Evolutionary conservation across 2,113 vertebrate genomes (phyloP).

Genomic region (Pelecanoides urinatrix): DNA sequence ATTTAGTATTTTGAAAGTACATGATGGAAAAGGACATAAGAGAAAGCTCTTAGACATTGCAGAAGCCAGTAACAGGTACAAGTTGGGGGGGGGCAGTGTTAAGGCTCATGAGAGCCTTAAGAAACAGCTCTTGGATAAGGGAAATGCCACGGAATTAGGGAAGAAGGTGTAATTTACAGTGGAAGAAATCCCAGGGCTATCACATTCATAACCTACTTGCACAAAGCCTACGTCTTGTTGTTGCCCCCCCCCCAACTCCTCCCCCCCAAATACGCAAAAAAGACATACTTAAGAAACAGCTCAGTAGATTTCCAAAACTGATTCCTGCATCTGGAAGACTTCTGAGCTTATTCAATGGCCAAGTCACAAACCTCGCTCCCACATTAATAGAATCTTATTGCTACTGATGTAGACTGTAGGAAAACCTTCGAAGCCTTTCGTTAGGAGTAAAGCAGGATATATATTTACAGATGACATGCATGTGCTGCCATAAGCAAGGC

Average conservation of each 20-base stretch:
- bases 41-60: not conserved
- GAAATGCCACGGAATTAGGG: conserved; percentile 14
- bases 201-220: not conserved
- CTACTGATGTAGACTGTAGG: conserved; percentile 30
- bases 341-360: conserved; percentile 14
- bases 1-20: conserved; percentile 5
- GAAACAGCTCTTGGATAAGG: not conserved
- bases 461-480: not conserved
- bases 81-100: not conserved
- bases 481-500: not conserved
- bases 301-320: not conserved
- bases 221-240: not conserved
- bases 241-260: not conserved
- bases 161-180: conserved; percentile 30
- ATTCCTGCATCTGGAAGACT: conserved; percentile 44
- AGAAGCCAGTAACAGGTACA: not conserved
- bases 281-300: not conserved
- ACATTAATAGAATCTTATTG: conserved; percentile 34
- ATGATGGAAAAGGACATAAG: not conserved
- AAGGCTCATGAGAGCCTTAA: not conserved
- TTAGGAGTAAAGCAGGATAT: not conserved
- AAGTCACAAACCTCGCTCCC: conserved; percentile 49
- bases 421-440: not conserved
- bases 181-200: conserved; percentile 21
- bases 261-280: not conserved